phyloP scores from a whole-genome alignment of 92 coral and sea anemone genomes.

The Heliopora coerulea region DNA sequence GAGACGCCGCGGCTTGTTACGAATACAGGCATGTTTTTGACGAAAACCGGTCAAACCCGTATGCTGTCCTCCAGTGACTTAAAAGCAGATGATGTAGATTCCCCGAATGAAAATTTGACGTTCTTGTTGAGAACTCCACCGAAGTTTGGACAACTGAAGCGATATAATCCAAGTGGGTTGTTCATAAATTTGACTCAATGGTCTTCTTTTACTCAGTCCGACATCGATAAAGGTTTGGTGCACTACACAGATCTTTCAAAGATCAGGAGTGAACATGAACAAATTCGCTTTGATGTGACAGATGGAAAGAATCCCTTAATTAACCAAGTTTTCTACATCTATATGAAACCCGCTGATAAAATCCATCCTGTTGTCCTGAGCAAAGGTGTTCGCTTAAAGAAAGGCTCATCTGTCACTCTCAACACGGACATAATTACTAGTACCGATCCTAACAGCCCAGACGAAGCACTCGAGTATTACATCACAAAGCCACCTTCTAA shows the following conservation, averaged over 20 bases:
- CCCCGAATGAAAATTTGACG: slow-evolving; percentile 74
- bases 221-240: slow-evolving; percentile 63
- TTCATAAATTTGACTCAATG: slow-evolving; percentile 54
- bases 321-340: slow-evolving; percentile 76
- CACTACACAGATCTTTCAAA: slow-evolving; percentile 66
- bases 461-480: slow-evolving; percentile 59
- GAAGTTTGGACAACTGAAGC: slow-evolving; percentile 63
- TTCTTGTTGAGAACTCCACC: slow-evolving; percentile 72
- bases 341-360: slow-evolving; percentile 63
- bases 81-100: slow-evolving; percentile 78
- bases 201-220: slow-evolving; percentile 63
- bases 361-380: slow-evolving; percentile 80
- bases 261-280: slow-evolving; percentile 58
- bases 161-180: slow-evolving; percentile 54
- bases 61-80: slow-evolving; percentile 67
- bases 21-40: slow-evolving; percentile 68
- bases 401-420: slow-evolving; percentile 68
- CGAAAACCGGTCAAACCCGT: slow-evolving; percentile 70
- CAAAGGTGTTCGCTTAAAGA: slow-evolving; percentile 68
- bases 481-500: slow-evolving; percentile 72
- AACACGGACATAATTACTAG: slow-evolving; percentile 77
- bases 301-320: slow-evolving; percentile 77
- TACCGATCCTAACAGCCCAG: slow-evolving; percentile 72
- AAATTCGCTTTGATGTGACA: slow-evolving; percentile 77
- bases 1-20: slow-evolving; percentile 78